Conservation (phyloP, 2,888 invertebrate species). For the Tholera decimalis region DNA sequence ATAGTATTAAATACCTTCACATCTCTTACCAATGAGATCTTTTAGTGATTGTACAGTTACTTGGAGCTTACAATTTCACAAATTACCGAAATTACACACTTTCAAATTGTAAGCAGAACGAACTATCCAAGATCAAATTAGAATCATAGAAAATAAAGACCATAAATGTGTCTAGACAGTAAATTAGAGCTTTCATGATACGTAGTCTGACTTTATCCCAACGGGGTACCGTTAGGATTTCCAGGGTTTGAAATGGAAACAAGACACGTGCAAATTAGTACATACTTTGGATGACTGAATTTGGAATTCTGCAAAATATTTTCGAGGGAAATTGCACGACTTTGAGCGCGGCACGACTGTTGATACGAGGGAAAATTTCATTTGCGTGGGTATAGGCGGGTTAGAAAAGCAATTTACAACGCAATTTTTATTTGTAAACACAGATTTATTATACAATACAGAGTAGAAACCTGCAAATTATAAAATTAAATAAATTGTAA, state of each 20-base stretch:
- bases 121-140: slow-evolving; percentile 13
- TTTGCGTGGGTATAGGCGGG: slow-evolving; percentile 29
- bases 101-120: slow-evolving; percentile 8
- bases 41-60: background rate
- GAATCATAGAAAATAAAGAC: slow-evolving; percentile 23
- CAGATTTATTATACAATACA: slow-evolving; percentile 5
- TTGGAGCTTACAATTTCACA: background rate
- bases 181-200: slow-evolving; percentile 30
- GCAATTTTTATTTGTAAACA: slow-evolving; percentile 18
- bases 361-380: slow-evolving; percentile 28
- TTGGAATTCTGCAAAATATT: slow-evolving; percentile 39
- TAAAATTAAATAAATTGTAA: background rate
- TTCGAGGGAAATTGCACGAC: slow-evolving; percentile 25
- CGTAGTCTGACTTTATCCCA: slow-evolving; percentile 2
- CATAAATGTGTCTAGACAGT: slow-evolving; percentile 32
- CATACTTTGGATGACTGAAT: slow-evolving; percentile 18
- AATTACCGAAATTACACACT: slow-evolving; percentile 14
- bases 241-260: slow-evolving; percentile 1
- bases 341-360: slow-evolving; percentile 17
- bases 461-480: slow-evolving; percentile 9
- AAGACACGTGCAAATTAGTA: slow-evolving; percentile 9
- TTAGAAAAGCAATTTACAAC: slow-evolving; percentile 23
- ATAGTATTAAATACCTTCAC: background rate
- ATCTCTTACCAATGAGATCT: background rate
- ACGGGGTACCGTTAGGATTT: background rate